phyloP scores from a whole-genome alignment of 2,113 vertebrate species.

The Cricetomys ansorgei region DNA sequence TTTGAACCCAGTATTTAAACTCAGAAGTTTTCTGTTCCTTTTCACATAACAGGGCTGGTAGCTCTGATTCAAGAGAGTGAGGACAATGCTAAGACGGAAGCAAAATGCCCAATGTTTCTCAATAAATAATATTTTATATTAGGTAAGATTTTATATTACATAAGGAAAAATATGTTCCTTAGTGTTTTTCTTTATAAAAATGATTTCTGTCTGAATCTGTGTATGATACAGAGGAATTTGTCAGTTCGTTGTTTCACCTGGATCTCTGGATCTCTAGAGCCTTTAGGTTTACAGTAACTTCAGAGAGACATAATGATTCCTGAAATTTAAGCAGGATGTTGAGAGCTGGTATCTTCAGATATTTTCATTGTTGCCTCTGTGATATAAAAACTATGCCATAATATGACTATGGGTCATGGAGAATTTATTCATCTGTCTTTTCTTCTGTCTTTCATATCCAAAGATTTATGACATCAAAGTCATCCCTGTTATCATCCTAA shows the following conservation, averaged over 20 bases:
- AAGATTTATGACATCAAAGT: background rate
- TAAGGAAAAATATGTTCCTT: background rate
- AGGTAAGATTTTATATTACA: background rate
- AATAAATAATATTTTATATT: background rate
- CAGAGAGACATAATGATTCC: background rate
- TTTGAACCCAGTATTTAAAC: too few relatives aligned
- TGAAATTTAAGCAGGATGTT: background rate
- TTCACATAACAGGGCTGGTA: background rate
- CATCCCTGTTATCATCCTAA: background rate
- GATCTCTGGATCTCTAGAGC: too few relatives aligned
- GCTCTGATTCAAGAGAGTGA: background rate
- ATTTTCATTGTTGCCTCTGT: too few relatives aligned
- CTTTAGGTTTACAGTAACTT: background rate
- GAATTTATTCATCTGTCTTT: background rate
- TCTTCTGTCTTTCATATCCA: background rate
- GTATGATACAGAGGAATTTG: background rate
- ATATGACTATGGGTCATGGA: background rate
- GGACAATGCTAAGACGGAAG: background rate
- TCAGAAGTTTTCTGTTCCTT: background rate
- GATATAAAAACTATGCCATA: background rate
- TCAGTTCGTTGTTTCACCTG: too few relatives aligned
- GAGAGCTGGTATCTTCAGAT: too few relatives aligned
- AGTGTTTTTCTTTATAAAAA: too few relatives aligned
- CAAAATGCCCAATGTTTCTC: background rate
- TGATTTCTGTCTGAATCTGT: background rate